Percentiles rank a stretch among this genome's conserved stretches.
Evolutionary conservation across 1,140 invertebrate genomes (phyloP).

Genomic region (Heliconius hermathena): DNA sequence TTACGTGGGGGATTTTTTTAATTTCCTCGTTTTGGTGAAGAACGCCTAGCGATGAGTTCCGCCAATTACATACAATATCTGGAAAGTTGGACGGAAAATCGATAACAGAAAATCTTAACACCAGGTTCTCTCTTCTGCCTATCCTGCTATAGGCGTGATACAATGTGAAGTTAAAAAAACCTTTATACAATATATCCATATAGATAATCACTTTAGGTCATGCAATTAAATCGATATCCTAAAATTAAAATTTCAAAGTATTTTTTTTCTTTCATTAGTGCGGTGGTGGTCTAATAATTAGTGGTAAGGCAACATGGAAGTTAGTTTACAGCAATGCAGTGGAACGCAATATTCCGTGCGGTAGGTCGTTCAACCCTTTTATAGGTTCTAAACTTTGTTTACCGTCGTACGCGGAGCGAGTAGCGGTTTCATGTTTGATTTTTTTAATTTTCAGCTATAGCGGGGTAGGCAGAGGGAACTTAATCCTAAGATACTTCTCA

Average conservation of each 20-base stretch:
- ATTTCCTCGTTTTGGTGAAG: background rate
- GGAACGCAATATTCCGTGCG: slow-evolving; percentile 65
- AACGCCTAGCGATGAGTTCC: background rate
- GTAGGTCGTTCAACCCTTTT: slow-evolving; percentile 64
- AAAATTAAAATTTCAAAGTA: background rate
- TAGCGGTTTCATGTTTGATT: background rate
- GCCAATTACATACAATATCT: background rate
- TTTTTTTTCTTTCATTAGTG: background rate
- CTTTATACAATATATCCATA: too few species aligned
- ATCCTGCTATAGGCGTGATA: background rate
- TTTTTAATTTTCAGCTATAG: too few species aligned
- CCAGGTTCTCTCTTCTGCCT: background rate
- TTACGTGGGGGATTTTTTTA: background rate
- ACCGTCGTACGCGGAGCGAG: slow-evolving; percentile 33
- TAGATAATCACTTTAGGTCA: too few species aligned
- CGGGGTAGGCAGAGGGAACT: too few species aligned
- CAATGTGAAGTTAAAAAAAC: background rate
- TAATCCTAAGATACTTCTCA: too few species aligned
- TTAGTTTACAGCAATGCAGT: slow-evolving; percentile 66
- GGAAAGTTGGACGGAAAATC: background rate
- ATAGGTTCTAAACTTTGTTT: slow-evolving; percentile 45
- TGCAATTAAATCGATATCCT: too few species aligned
- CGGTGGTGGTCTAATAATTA: slow-evolving; percentile 13
- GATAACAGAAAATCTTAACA: background rate
- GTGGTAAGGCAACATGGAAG: slow-evolving; percentile 34